Conservation (phyloP, 2,888 invertebrate species). For the Dryobotodes eremita region DNA sequence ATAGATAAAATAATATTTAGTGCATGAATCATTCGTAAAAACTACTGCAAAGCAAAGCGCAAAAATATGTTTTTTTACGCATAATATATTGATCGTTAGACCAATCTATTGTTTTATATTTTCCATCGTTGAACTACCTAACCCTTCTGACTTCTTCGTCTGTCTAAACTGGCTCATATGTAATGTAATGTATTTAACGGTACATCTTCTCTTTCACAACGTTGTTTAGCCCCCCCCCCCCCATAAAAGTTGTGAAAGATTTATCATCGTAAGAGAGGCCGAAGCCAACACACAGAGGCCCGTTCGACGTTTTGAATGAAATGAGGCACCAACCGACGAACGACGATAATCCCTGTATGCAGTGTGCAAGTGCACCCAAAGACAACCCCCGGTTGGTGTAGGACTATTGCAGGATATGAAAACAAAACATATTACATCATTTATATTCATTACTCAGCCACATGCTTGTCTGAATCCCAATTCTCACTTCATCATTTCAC, state of each 20-base stretch:
- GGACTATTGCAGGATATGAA: neutral
- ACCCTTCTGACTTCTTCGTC: neutral
- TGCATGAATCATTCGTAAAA: conserved; percentile 16
- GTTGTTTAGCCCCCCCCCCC: neutral
- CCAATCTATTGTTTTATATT: neutral
- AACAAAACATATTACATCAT: neutral
- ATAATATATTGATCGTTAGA: neutral
- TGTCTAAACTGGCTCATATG: neutral
- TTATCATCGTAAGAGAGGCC: neutral
- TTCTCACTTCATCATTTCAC: neutral
- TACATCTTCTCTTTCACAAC: neutral
- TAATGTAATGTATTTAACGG: neutral
- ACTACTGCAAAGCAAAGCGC: neutral
- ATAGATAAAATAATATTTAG: conserved; percentile 34
- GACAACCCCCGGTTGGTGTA: neutral
- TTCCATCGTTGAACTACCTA: neutral
- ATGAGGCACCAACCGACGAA: neutral
- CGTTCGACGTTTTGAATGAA: neutral
- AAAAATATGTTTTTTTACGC: neutral
- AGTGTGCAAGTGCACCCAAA: neutral
- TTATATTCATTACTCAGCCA: neutral
- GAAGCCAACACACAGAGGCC: neutral
- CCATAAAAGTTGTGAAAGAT: neutral
- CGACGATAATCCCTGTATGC: neutral
- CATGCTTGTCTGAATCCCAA: neutral